Base-by-base conservation (phyloP, 35 echinoderm and acorn worm species). In the Anneissia japonica region DNA sequence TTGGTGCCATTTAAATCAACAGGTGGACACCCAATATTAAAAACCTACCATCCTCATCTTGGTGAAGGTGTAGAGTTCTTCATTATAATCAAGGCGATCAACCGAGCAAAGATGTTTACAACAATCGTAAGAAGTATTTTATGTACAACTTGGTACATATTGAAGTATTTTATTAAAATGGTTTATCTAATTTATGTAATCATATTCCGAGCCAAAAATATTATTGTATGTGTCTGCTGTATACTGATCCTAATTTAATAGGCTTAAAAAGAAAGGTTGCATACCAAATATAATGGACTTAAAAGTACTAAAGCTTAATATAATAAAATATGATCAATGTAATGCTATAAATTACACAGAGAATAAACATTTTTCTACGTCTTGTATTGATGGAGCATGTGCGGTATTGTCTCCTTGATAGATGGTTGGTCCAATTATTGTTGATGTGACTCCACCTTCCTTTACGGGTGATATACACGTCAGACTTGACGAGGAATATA, bases 351-450 rank as follows among this genome's bases (percentile, higher is more conserved):
- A 33, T 0, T 7, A 74, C 13, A 36, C 13, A 1, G 23, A 5
- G 3, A 13, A 0, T 1, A 11, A 12, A 33, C 28, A 19, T 74
- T 84, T 6, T 35, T 7, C 32, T 0, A 14, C 41, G 55, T 4
- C 36, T 45, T 1, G 34, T 36, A 11, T 28, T 32, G 35, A 5
- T 31, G 5, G 46, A 0, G 46, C 34, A 19, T 74, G 7, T 21
- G 75, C 14, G 21, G 13, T 0, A 21, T 17, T 31, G 32, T 37
- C 13, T 37, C 2, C 26, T 0, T 33, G 0, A 0, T 72, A 89
- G 87, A 34, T 89, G 26, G 36, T 89, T 72, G 87, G 87, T 23
- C 87, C 87, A 30, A 73, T 89, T n/a, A 74, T 89, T 12, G 87
- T 89, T 46, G 87, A 89, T 31, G 80, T 79, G 32, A 89, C 87